Base-by-base conservation (phyloP, 2,113 vertebrate species). In the Symphodus melops region DNA sequence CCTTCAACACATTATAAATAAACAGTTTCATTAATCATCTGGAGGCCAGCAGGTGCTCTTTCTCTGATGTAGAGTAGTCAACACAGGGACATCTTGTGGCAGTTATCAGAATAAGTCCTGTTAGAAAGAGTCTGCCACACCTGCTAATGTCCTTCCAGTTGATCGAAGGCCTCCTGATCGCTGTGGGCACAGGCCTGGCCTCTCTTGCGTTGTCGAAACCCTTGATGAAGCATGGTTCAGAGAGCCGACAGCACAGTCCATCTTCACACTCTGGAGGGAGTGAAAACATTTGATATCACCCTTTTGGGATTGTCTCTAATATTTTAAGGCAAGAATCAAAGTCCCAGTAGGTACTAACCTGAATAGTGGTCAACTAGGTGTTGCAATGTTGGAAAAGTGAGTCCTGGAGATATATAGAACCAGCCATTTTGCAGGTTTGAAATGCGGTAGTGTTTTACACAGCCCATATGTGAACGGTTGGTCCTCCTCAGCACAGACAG, bases 301-400 rank as follows among this genome's bases (percentile, higher is more conserved):
- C 56, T 53, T 37, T 25, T 19, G 8, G 36, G 13, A 20, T 39
- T 16, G 37, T 23, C 12, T 48, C 11, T 42, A 10, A 5, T 13
- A 7, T 23, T 12, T 20, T 17, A 4, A 65, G 5, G 5, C 8
- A 19, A 36, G 16, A 5, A 37, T 25, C 0, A 33, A 14, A 39
- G 46, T 17, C 12, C 64, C n/a, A 9, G 20, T 33, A 33, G 28
- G 28, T 7, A 20, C 53, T 49, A 83, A 96, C 96, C 95, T 0
- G 95, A 94, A 78, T 97, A 97, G 86, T 95, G 93, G 11, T 96
- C 92, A 75, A 97, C 96, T 61, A 97, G 88, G 39, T 92, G 89
- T 0, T 91, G 92, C 55, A 98, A 91, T 0, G 93, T 94, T 52
- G 94, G 87, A 81, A 97, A 97, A 46, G 96, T 95, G 80, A 95